Evolutionary conservation across 2,888 invertebrate species (phyloP), one percentile per base, ranked within the genome.

Genomic region (Nycteola revayana): DNA sequence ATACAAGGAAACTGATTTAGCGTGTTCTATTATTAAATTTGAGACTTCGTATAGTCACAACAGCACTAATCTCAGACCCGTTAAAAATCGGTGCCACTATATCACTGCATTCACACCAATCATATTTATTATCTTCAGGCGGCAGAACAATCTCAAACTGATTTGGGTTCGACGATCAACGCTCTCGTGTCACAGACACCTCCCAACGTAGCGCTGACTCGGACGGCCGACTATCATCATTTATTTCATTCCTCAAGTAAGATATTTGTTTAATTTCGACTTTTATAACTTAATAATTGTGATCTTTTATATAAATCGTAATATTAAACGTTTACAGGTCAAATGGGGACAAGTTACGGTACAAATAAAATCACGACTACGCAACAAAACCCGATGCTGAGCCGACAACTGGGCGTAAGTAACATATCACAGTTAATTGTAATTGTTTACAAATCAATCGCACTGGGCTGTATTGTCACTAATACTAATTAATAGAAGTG

Each of bases 341-440:
- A 83, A 79, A 81, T 87, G 75, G 80, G 82, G 60, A 67, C 83
- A 54, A 84, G 76, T 66, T 88, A 85, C 66, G 83, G 82, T 76
- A 71, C 86, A 75, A 85, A 79, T 71, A 90, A 93, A 75, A 88
- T 94, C 58, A 91, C 92, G 36, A 89, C 93, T 40, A 93, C 94
- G 64, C 94, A 94, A 76, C 93, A 96, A 78, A 96, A 96, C 85
- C 95, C 96, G 17, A 96, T 97, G 96, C 90, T 97, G 64, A 95
- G 94, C 84, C 94, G 95, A 58, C 95, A 95, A 80, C 88, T 95
- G 62, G 93, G 94, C 70, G 95, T 95, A 84, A 91, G 91, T 90
- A 42, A 17, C n/a, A n/a, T n/a, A n/a, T 29, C 6, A 20, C 21
- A 18, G 18, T 18, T 18, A 18, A 6, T 18, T 18, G n/a, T n/a